Conservation (phyloP, 2,888 invertebrate genomes). For the Caradrina kadenii region DNA sequence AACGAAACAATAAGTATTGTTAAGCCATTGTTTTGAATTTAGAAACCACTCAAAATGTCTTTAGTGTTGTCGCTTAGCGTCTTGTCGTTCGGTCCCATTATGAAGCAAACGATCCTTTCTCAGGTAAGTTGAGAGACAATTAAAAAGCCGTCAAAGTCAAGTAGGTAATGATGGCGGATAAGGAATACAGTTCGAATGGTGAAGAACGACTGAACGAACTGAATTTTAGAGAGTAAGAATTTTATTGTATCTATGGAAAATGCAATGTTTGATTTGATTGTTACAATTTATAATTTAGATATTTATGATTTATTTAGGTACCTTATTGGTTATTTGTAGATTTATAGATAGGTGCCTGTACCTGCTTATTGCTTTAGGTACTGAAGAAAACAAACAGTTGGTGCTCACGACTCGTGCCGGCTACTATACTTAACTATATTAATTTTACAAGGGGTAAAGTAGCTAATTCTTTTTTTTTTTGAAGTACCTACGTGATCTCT, state of each 20-base stretch:
- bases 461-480: too few species aligned
- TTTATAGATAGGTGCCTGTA: too few species aligned
- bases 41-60: constrained; percentile 41
- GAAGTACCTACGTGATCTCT: too few species aligned
- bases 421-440: too few species aligned
- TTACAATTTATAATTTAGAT: too few species aligned
- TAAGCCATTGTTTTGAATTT: constrained; percentile 46
- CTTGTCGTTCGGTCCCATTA: constrained; percentile 15
- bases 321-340: too few species aligned
- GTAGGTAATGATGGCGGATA: background rate
- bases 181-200: background rate
- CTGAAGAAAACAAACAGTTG: too few species aligned
- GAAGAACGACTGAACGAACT: constrained; percentile 9
- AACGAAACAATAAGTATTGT: constrained; percentile 59
- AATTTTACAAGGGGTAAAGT: too few species aligned
- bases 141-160: constrained; percentile 27
- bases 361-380: too few species aligned
- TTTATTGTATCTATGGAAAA: background rate
- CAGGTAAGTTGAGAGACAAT: constrained; percentile 46
- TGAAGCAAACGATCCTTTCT: constrained; percentile 28
- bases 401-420: too few species aligned
- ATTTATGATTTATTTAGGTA: too few species aligned
- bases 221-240: background rate
- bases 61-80: constrained; percentile 3
- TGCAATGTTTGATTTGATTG: too few species aligned